Evolutionary conservation across 1,140 invertebrate species (phyloP), one percentile per base, ranked within the genome.

Genomic region (Drosophila miranda): DNA sequence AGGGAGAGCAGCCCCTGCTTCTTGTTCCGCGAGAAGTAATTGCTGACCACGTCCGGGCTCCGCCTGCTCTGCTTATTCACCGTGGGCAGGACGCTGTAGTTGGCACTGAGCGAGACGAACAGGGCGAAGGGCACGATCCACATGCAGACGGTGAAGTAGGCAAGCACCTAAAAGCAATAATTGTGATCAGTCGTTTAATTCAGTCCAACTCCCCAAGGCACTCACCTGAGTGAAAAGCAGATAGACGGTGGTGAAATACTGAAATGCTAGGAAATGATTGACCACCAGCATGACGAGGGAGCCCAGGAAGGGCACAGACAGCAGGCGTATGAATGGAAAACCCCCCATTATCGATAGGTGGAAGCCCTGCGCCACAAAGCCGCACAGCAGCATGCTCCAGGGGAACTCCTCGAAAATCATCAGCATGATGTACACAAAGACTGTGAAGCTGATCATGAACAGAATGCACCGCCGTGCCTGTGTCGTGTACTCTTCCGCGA

Each of bases 401-500:
- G 96, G 95, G 34, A 98, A 92, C 53, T 95, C 94, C 91, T 98
- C 97, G 91, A 97, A 96, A 16, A 97, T 56, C 77, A 96, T 92
- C 9, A 98, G 91, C 23, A 95, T 92, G 16, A 96, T 79, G 90
- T 96, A 96, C 19, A 97, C 91, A 14, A 90, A 83, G 57, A 94
- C 92, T 28, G 95, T 95, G 9, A 92, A 86, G 95, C 97, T 92
- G 63, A 96, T 95, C 60, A 95, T 92, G 92, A 94, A 94, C 67
- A 93, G 92, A 61, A 98, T 97, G 30, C 95, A 91, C 92, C 95
- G 95, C 78, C 94, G 95, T 3, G 96, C 94, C 54, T 94, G 91
- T 28, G 95, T 94, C 48, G 96, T 96, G 86, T 97, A 97, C 91
- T 98, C 97, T 92, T 98, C 97, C 0, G 97, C 96, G 75, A 98